A percentile compares a stretch with the other conserved stretches of the same genome.
Conservation (phyloP, 2,113 vertebrate genomes). For the Neofelis nebulosa region DNA sequence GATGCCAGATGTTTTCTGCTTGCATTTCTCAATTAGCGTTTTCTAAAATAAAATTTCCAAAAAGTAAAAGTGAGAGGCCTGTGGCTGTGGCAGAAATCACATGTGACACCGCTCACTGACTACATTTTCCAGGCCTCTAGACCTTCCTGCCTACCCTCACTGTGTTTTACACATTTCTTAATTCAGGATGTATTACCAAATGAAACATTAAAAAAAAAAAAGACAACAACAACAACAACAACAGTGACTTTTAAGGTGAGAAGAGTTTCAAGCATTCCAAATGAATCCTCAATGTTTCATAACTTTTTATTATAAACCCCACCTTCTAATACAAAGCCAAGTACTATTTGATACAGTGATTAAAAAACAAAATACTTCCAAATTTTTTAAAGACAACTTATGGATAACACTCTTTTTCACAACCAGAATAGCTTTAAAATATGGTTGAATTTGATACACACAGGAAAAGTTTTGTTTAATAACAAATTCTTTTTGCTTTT, state of each 20-base stretch:
- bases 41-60: neutral
- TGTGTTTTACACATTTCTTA: neutral
- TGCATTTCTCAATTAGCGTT: neutral
- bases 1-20: neutral
- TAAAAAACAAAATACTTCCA: constrained; percentile 68
- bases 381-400: constrained; percentile 64
- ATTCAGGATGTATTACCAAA: constrained; percentile 19
- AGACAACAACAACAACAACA: no score
- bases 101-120: no score
- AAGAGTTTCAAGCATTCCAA: constrained; percentile 79
- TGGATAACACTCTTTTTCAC: constrained; percentile 75
- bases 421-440: constrained; percentile 72
- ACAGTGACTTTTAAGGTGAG: constrained; percentile 52
- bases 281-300: constrained; percentile 68
- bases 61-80: neutral
- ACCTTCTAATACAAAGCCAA: constrained; percentile 54
- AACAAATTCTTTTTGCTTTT: constrained; percentile 60
- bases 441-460: constrained; percentile 68
- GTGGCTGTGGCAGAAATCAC: neutral
- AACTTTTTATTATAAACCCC: constrained; percentile 69
- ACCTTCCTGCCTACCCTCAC: neutral
- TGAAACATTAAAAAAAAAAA: neutral
- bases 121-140: neutral
- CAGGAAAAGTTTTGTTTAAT: constrained; percentile 59
- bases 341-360: constrained; percentile 73